A percentile compares a stretch with the other conserved stretches of the same genome.
Conservation (phyloP, 2,113 vertebrate genomes). For the Elanoides forficatus region DNA sequence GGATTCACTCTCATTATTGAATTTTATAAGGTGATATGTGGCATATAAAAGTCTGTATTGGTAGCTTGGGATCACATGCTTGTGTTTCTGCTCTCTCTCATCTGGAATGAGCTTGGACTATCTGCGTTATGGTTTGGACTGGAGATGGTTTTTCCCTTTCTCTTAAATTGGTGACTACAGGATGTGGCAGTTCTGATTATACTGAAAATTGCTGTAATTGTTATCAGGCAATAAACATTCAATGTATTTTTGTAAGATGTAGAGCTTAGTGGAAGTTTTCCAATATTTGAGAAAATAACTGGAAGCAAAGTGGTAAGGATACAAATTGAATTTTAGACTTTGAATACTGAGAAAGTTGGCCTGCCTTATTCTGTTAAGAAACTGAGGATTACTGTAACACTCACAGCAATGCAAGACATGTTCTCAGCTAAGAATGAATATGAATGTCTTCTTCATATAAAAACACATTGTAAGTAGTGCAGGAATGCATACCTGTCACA, state of each 20-base stretch:
- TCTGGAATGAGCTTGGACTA: slow-evolving; percentile 19
- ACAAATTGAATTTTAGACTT: slow-evolving; percentile 45
- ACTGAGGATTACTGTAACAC: slow-evolving; percentile 12
- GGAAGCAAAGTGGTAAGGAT: slow-evolving; percentile 22
- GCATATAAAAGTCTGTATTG: slow-evolving; percentile 13
- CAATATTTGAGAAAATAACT: slow-evolving; percentile 43
- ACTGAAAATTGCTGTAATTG: slow-evolving; percentile 53
- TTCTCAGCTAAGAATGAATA: slow-evolving; percentile 5
- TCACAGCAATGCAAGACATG: background rate
- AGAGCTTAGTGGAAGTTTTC: slow-evolving; percentile 35
- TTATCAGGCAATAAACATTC: slow-evolving; percentile 61
- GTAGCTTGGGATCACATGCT: slow-evolving; percentile 23
- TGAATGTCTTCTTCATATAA: slow-evolving; percentile 44
- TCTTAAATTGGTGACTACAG: slow-evolving; percentile 54
- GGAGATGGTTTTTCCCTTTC: slow-evolving; percentile 32
- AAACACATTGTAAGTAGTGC: background rate
- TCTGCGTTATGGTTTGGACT: slow-evolving; percentile 44
- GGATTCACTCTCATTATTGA: slow-evolving; percentile 38
- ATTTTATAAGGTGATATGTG: slow-evolving; percentile 54
- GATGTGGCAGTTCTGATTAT: slow-evolving; percentile 54
- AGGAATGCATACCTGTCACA: slow-evolving; percentile 57
- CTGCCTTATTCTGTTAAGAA: slow-evolving; percentile 21
- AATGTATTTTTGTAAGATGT: slow-evolving; percentile 32
- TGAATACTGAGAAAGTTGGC: slow-evolving; percentile 14
- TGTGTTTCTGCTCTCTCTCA: slow-evolving; percentile 32